A percentile compares a stretch with the other conserved stretches of the same genome.
These are phyloP conservation scores for Puntigrus tetrazona DNA, from an alignment of 2,113 vertebrate species.

Conservation along the genomic window DNA sequence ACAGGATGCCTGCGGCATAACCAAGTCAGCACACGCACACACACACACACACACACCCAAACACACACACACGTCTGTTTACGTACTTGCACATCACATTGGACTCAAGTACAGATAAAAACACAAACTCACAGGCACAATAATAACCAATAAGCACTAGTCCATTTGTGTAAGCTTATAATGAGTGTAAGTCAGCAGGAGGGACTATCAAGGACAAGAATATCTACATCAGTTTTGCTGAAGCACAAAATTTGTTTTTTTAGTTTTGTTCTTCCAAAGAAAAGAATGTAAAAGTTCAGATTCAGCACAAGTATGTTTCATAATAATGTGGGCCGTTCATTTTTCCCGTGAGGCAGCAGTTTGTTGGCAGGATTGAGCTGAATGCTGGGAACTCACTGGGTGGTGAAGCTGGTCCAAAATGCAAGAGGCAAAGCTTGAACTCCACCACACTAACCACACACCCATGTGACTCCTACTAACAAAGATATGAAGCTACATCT, in stretches of 20 bases:
- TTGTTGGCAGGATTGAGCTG: constrained; percentile 18
- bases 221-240: neutral
- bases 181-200: neutral
- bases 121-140: constrained; percentile 8
- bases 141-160: neutral
- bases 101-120: neutral
- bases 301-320: neutral
- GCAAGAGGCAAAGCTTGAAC: constrained; percentile 14
- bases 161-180: neutral
- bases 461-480: constrained; percentile 14
- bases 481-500: neutral
- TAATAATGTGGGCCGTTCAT: neutral
- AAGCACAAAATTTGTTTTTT: neutral
- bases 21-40: neutral
- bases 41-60: neutral
- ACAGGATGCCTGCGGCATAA: constrained; percentile 49
- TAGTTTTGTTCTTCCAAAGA: constrained; percentile 17
- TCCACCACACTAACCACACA: constrained; percentile 24
- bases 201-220: neutral
- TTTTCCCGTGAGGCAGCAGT: constrained; percentile 2
- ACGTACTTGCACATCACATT: neutral
- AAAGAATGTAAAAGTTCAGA: neutral
- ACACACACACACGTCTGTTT: constrained; percentile 2
- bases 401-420: constrained; percentile 24
- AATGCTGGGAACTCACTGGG: constrained; percentile 35